Evolutionary conservation across 2,888 invertebrate species (phyloP).

Genomic region (Nomada hirtipes): DNA sequence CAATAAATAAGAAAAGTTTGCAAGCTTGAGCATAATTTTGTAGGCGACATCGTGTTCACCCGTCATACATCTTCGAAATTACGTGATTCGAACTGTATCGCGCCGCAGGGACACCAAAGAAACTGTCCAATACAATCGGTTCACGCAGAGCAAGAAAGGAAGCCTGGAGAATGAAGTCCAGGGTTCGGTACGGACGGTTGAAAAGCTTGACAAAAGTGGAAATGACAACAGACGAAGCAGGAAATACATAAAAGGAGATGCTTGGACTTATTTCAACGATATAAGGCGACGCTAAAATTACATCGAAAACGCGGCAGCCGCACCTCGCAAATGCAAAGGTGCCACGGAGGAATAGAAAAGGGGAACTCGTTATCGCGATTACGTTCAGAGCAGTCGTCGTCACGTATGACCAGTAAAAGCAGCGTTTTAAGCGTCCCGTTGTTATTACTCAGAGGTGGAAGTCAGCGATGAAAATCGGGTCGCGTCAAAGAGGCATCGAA

Average conservation of each 20-base stretch:
- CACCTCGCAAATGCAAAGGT: background rate
- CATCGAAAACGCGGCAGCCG: background rate
- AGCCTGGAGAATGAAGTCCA: slow-evolving; percentile 3
- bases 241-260: background rate
- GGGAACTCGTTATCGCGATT: slow-evolving; percentile 60
- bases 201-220: background rate
- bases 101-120: background rate
- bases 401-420: slow-evolving; percentile 51
- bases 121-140: slow-evolving; percentile 16
- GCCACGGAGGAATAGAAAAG: background rate
- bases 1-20: slow-evolving; percentile 49
- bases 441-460: slow-evolving; percentile 39
- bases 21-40: slow-evolving; percentile 19
- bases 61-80: background rate
- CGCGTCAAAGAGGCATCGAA: slow-evolving; percentile 27
- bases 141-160: background rate
- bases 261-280: background rate
- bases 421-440: slow-evolving; percentile 52
- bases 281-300: slow-evolving; percentile 21
- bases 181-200: slow-evolving; percentile 4
- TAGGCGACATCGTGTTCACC: background rate
- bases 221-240: background rate
- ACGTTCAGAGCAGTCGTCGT: slow-evolving; percentile 48
- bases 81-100: background rate
- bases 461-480: slow-evolving; percentile 14